Percentiles rank a stretch among this genome's conserved stretches.
Evolutionary conservation across 1,140 invertebrate genomes (phyloP).

Genomic region (Diabrotica undecimpunctata): DNA sequence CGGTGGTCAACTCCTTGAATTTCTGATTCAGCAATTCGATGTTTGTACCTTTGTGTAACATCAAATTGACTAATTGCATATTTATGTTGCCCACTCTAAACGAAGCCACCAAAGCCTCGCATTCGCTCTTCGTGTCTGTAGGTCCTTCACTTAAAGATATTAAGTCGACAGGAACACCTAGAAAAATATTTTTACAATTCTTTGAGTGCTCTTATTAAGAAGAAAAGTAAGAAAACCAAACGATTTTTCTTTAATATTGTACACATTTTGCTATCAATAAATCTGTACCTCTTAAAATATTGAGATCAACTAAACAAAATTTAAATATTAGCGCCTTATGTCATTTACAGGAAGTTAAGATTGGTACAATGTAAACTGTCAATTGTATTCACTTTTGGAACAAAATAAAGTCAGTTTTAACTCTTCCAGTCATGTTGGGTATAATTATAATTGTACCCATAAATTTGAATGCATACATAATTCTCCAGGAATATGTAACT

Average conservation of each 20-base stretch:
- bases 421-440: no score
- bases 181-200: constrained; percentile 5
- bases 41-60: constrained; percentile 28
- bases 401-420: no score
- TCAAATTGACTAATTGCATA: constrained; percentile 36
- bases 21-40: constrained; percentile 31
- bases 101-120: constrained; percentile 29
- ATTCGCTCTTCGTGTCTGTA: constrained; percentile 26
- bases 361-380: no score
- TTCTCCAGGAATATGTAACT: no score
- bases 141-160: constrained; percentile 34
- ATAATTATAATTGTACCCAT: no score
- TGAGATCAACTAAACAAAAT: no score
- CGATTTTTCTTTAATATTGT: background rate
- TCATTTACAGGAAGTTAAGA: no score
- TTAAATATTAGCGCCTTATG: no score
- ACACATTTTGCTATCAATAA: no score
- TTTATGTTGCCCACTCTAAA: constrained; percentile 33
- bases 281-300: no score
- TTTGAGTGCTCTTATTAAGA: background rate
- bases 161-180: constrained; percentile 32
- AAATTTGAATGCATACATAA: no score
- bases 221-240: background rate
- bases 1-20: constrained; percentile 30
- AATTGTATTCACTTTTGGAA: no score